Evolutionary conservation across 2,113 vertebrate genomes (phyloP), one percentile per base, ranked within the genome.

Genomic region (Saccopteryx bilineata): DNA sequence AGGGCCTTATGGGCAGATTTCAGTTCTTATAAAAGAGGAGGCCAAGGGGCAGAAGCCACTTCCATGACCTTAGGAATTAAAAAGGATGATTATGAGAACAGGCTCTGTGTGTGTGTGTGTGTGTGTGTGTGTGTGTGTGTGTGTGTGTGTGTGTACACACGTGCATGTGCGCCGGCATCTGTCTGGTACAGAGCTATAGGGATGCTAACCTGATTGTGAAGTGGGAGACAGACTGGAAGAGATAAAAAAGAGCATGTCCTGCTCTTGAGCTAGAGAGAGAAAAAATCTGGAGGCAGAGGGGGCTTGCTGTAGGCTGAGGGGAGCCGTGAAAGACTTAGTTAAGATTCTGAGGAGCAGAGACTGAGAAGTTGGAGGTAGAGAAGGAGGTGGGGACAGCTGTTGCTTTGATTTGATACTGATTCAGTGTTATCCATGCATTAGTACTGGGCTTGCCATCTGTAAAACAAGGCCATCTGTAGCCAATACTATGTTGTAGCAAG

Each of bases 401-500:
- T 97, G 96, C 97, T 97, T 96, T 95, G 95, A 97, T 97, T 97
- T 96, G 97, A 90, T 95, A 82, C 90, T 97, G 96, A 97, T 93
- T 98, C 97, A 98, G 95, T 95, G 96, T 95, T 97, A 96, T 96
- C 1, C 0, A 58, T 96, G 97, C 93, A 85, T 92, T 87, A 90
- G 82, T 78, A 13, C 95, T 79, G 61, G 93, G 93, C 92, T 92
- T 90, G 96, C 90, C n/a, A n/a, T n/a, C n/a, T n/a, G n/a, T n/a
- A 81, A 94, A 96, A 96, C 96, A 95, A 96, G 93, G n/a, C 95
- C 92, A 94, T 96, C 50, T 76, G 80, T 14, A 93, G 96, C 96
- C 96, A 96, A 85, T 91, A 78, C 65, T 46, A 87, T 60, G 54
- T 87, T 33, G 60, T 65, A 68, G 88, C 58, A 65, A 87, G 66